A percentile compares a stretch with the other conserved stretches of the same genome.
These are phyloP conservation scores for Cheilosia grossa DNA, from an alignment of 2,888 invertebrate genomes.

Conservation along the genomic window DNA sequence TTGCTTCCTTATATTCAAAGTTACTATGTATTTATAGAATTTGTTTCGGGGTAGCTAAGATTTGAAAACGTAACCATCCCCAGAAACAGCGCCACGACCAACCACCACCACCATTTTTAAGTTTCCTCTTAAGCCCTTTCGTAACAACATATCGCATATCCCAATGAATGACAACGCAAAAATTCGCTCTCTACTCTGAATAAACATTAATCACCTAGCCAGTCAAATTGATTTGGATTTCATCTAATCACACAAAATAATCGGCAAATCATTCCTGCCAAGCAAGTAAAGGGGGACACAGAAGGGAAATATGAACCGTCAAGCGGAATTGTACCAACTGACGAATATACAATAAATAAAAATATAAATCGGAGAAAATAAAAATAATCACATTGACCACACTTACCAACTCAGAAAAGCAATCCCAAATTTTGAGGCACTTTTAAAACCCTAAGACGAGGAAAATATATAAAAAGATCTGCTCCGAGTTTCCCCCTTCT, in stretches of 20 bases:
- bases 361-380: not conserved
- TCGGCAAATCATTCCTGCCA: not conserved
- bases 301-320: no score
- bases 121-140: not conserved
- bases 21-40: no score
- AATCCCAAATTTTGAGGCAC: constrained; percentile 80
- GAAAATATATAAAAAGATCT: constrained; percentile 35
- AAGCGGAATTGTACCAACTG: not conserved
- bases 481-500: constrained; percentile 10
- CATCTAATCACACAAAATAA: constrained; percentile 26
- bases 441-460: constrained; percentile 73
- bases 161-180: no score
- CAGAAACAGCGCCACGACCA: no score
- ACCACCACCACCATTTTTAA: no score
- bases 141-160: not conserved
- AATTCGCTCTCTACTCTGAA: not conserved
- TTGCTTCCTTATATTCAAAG: no score
- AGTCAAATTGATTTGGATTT: constrained; percentile 2
- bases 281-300: not conserved
- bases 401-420: constrained; percentile 78
- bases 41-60: no score
- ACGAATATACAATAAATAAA: not conserved
- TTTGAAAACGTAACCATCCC: no score
- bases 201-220: not conserved
- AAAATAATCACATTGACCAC: constrained; percentile 15